These are phyloP conservation scores for Bovichtus variegatus DNA, from an alignment of 2,797 vertebrate species.

Conservation along the genomic window DNA sequence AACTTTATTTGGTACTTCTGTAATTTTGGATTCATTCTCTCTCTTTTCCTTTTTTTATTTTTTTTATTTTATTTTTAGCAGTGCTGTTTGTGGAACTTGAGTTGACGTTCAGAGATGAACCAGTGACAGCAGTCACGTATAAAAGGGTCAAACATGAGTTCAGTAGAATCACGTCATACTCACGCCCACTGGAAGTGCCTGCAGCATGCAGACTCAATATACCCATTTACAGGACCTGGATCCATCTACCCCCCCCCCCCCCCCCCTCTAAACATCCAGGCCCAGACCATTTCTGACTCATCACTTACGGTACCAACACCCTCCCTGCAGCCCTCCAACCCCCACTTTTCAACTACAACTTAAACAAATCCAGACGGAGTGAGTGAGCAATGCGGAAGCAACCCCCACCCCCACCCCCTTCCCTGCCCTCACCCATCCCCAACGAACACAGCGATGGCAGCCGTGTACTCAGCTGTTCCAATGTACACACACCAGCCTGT, in stretches of 20 bases:
- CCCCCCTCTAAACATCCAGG: slow-evolving; percentile 17
- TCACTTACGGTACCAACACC: slow-evolving; percentile 47
- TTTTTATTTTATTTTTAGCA: slow-evolving; percentile 2
- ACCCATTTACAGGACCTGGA: not conserved
- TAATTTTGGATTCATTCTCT: not conserved
- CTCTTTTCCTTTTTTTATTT: no score
- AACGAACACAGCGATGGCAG: slow-evolving; percentile 40
- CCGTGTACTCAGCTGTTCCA: slow-evolving; percentile 78
- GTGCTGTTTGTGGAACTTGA: not conserved
- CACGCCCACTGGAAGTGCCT: not conserved
- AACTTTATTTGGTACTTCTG: slow-evolving; percentile 13
- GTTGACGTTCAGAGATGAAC: not conserved
- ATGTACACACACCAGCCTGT: slow-evolving; percentile 47
- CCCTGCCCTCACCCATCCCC: slow-evolving; percentile 19
- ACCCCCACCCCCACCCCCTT: not conserved
- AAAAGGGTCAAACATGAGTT: not conserved
- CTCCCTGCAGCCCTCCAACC: slow-evolving; percentile 29
- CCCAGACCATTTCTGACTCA: slow-evolving; percentile 57
- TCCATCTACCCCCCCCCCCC: not conserved
- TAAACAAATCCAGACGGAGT: slow-evolving; percentile 67
- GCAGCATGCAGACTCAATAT: not conserved
- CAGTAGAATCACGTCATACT: not conserved
- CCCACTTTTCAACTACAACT: slow-evolving; percentile 36
- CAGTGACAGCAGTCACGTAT: not conserved
- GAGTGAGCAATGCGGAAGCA: slow-evolving; percentile 35